Evolutionary conservation across 2,888 invertebrate genomes (phyloP).

Genomic region (Mythimna lalbum): DNA sequence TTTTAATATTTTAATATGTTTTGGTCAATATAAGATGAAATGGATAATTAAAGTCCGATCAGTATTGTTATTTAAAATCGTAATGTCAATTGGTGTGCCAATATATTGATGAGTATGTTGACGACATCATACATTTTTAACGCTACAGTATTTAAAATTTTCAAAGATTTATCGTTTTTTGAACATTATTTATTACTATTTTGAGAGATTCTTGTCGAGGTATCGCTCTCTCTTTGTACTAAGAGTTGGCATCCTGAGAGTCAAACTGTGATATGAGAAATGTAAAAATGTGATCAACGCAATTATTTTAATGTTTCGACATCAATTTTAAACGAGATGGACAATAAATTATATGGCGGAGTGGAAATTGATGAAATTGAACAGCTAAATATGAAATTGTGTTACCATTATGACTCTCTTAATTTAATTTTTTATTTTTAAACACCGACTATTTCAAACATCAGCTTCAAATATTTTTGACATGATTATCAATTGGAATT

Average conservation of each 20-base stretch:
- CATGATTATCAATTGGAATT: slow-evolving; percentile 15
- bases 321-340: slow-evolving; percentile 65
- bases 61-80: slow-evolving; percentile 51
- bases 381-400: slow-evolving; percentile 22
- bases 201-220: slow-evolving; percentile 39
- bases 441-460: slow-evolving; percentile 3
- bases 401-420: slow-evolving; percentile 58
- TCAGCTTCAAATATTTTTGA: slow-evolving; percentile 10
- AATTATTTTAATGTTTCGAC: slow-evolving; percentile 74
- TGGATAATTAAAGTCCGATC: slow-evolving; percentile 25
- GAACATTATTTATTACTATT: slow-evolving; percentile 52
- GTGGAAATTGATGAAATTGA: slow-evolving; percentile 26
- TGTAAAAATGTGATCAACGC: slow-evolving; percentile 77
- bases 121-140: slow-evolving; percentile 46
- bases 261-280: slow-evolving; percentile 71
- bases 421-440: slow-evolving; percentile 25
- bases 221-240: slow-evolving; percentile 38
- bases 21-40: slow-evolving; percentile 19
- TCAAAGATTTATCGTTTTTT: slow-evolving; percentile 56
- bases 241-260: slow-evolving; percentile 53
- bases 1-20: slow-evolving; percentile 23
- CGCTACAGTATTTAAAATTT: slow-evolving; percentile 58
- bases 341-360: slow-evolving; percentile 66
- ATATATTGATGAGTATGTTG: slow-evolving; percentile 42
- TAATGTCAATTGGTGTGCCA: slow-evolving; percentile 61